phyloP scores from a whole-genome alignment of 2,888 invertebrate species.

The Ptychoptera albimana region DNA sequence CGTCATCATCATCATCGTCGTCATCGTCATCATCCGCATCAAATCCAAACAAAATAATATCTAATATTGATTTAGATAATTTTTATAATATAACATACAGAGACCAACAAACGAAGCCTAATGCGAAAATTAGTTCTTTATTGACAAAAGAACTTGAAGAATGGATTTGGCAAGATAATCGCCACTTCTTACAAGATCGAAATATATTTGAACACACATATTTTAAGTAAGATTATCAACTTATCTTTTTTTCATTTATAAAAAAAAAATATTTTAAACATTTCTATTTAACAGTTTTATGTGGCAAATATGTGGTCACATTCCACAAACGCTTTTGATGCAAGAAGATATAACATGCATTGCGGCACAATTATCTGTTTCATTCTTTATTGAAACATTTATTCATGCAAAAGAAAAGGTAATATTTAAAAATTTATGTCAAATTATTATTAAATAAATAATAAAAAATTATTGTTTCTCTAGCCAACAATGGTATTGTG shows the following conservation, averaged over 20 bases:
- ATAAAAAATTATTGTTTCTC: constrained; percentile 1
- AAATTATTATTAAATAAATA: not conserved
- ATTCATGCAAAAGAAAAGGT: constrained; percentile 95
- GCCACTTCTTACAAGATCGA: constrained; percentile 86
- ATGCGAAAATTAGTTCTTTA: constrained; percentile 13
- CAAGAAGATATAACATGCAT: constrained; percentile 68
- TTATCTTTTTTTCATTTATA: constrained; percentile 10
- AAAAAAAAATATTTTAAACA: not conserved
- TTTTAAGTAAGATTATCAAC: constrained; percentile 81
- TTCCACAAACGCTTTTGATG: constrained; percentile 75
- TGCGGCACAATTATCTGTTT: constrained; percentile 76
- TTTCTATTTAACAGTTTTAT: constrained; percentile 53
- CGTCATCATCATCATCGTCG: not conserved
- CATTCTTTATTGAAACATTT: constrained; percentile 91
- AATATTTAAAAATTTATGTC: constrained; percentile 9
- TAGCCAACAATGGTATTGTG: constrained; percentile 92
- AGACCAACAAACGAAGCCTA: not conserved
- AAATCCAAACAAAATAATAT: not conserved
- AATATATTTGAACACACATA: constrained; percentile 94
- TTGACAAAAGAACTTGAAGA: constrained; percentile 56
- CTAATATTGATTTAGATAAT: not conserved
- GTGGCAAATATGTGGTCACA: constrained; percentile 90
- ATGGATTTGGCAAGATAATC: constrained; percentile 97
- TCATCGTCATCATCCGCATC: not conserved
- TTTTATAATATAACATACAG: not conserved